These are phyloP conservation scores for Serilophus lunatus DNA, from an alignment of 2,113 vertebrate species.

Conservation along the genomic window DNA sequence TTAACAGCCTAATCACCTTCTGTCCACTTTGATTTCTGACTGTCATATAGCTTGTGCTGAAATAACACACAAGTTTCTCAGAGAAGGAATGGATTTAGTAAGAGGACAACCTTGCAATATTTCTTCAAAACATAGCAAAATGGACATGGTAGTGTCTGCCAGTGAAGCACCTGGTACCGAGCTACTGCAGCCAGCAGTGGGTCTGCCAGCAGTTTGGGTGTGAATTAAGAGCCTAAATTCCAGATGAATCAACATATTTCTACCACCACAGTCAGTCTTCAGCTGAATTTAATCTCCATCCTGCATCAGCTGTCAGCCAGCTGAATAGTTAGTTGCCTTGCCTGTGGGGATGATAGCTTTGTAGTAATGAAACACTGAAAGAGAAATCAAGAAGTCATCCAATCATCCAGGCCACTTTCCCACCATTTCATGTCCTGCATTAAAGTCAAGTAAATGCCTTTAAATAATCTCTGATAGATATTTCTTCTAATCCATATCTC, in stretches of 20 bases:
- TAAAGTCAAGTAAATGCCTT: neutral
- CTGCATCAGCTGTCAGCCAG: conserved; percentile 27
- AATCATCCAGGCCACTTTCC: neutral
- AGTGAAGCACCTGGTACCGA: neutral
- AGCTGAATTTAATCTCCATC: neutral
- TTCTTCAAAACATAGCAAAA: neutral
- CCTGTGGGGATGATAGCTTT: neutral
- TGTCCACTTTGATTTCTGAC: neutral
- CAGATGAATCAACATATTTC: neutral
- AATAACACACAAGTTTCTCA: neutral
- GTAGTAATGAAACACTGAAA: neutral
- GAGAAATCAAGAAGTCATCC: neutral
- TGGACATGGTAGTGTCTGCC: neutral
- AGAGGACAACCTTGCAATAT: neutral
- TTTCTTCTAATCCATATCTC: neutral
- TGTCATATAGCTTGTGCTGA: neutral
- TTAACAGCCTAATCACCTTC: neutral
- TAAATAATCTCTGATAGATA: neutral
- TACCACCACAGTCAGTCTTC: neutral
- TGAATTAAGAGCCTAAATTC: conserved; percentile 4
- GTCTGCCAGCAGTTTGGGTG: neutral
- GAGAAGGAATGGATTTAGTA: neutral
- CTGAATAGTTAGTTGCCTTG: neutral
- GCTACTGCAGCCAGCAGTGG: neutral
- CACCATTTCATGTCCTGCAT: neutral